Base-by-base conservation (phyloP, 2,888 invertebrate genomes). In the Ptilodon capucinus region DNA sequence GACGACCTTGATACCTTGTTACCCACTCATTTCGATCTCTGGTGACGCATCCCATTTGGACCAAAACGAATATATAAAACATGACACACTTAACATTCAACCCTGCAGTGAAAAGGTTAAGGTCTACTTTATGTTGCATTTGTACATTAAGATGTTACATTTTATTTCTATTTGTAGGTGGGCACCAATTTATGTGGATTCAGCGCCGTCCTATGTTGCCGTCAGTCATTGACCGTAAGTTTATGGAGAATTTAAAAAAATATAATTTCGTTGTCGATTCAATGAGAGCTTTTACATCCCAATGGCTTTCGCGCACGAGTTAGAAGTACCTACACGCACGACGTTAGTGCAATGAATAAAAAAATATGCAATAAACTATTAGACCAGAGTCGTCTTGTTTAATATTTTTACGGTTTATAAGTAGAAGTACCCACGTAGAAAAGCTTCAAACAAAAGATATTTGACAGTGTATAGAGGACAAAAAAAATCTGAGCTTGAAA, bases 1-100 rank as follows among this genome's bases (percentile, higher is more conserved):
- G 79, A 54, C 74, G 83, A 74, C 87, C 87, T 87, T 84, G 83
- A 76, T 79, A 80, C 73, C 74, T 83, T 75, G 79, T 81, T 80
- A 79, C 81, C 77, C 76, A 79, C 81, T 79, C 79, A 71, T 78
- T 81, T 76, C 71, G 74, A 78, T 76, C 74, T 78, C 64, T 69
- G 60, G 74, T 85, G 84, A 85, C 84, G 77, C 81, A 85, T 79
- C 65, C 67, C 48, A 61, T 45, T 54, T 53, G 40, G 52, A 46
- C 47, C 36, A 60, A 68, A 65, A 59, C 58, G 60, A 43, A 60
- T 48, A 54, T 62, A 51, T 45, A 42, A 48, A 32, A 46, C 44
- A 44, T 11, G 32, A 34, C 38, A 21, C 44, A 48, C 36, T 28
- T 36, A 8, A 68, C 40, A 62, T 48, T 51, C 46, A 48, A 65